Evolutionary conservation across 2,113 vertebrate genomes (phyloP).

Genomic region (Cheirogaleus medius): DNA sequence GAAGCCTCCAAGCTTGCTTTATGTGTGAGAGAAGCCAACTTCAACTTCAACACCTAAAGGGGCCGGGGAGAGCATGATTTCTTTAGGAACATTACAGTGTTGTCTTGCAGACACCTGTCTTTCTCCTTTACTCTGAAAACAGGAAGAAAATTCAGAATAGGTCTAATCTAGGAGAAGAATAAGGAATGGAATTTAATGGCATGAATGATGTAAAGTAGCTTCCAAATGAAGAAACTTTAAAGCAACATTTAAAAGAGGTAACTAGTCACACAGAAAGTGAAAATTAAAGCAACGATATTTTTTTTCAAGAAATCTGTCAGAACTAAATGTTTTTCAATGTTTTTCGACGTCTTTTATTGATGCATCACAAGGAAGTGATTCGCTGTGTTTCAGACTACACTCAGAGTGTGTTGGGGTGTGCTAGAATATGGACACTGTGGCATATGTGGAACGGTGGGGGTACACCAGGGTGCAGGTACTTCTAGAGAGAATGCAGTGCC

Average conservation of each 20-base stretch:
- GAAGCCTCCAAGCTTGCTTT: background rate
- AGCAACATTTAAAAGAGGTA: background rate
- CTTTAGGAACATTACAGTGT: background rate
- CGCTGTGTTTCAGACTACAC: background rate
- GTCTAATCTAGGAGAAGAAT: background rate
- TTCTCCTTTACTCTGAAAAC: conserved; percentile 6
- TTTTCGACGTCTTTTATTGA: background rate
- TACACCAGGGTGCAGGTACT: background rate
- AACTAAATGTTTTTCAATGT: background rate
- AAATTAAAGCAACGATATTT: background rate
- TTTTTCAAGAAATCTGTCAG: background rate
- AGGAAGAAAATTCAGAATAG: conserved; percentile 39
- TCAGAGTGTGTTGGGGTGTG: background rate
- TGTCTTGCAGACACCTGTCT: background rate
- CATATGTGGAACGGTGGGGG: background rate
- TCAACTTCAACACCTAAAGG: too few relatives aligned
- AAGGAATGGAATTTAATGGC: background rate
- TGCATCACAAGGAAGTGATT: background rate
- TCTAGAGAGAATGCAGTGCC: background rate
- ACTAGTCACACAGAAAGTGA: background rate
- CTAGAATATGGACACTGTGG: background rate
- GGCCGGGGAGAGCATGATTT: too few relatives aligned
- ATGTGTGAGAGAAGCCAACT: background rate
- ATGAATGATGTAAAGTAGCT: background rate
- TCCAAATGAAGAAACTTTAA: background rate